Evolutionary conservation across 2,113 vertebrate species (phyloP).

Genomic region (Coptodon bakossiorum): DNA sequence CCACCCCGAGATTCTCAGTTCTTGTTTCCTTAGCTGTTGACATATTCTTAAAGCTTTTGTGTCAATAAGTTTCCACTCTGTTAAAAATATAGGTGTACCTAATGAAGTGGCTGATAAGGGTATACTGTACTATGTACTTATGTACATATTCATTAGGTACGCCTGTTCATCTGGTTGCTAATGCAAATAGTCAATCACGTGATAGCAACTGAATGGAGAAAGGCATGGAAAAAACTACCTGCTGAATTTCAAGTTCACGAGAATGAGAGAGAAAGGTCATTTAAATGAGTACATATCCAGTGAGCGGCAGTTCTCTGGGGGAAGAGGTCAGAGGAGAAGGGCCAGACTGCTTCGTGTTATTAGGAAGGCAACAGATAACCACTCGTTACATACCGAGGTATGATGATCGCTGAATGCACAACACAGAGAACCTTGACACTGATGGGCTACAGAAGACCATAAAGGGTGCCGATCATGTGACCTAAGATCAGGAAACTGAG

Average conservation of each 20-base stretch:
- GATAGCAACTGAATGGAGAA: neutral
- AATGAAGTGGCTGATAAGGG: neutral
- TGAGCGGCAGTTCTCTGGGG: neutral
- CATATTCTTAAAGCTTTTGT: neutral
- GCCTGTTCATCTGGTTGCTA: neutral
- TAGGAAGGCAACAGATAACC: neutral
- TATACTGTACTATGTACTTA: neutral
- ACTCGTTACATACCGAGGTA: neutral
- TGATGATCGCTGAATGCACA: neutral
- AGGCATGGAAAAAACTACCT: neutral
- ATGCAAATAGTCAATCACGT: neutral
- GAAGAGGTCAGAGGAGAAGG: neutral
- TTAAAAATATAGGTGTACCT: neutral
- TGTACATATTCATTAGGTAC: neutral
- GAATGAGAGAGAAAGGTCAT: neutral
- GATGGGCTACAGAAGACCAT: neutral
- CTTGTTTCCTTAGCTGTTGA: neutral
- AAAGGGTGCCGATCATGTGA: neutral
- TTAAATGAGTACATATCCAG: neutral
- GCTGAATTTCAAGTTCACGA: rapidly evolving
- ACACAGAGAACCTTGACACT: neutral
- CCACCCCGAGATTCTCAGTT: neutral
- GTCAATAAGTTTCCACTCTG: neutral
- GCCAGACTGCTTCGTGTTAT: neutral
- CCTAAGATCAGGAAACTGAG: neutral